phyloP scores from a whole-genome alignment of 1,140 invertebrate species.

The Drosophila pachea region DNA sequence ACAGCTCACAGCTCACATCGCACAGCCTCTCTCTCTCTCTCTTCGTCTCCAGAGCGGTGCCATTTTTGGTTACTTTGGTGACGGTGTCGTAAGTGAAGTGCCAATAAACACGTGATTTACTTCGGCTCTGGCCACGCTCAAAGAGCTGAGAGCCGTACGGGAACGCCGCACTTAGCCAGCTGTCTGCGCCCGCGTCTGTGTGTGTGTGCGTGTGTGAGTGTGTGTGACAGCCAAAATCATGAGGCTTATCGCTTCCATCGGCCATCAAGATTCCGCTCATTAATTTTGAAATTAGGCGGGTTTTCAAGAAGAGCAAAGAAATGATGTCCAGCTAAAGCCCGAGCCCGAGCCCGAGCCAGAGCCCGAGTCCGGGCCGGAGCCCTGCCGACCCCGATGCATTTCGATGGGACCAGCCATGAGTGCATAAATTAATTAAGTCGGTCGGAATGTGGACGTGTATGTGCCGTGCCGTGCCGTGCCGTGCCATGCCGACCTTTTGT shows the following conservation, averaged over 20 bases:
- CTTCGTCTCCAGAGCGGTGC: slow-evolving; percentile 52
- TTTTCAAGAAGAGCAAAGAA: slow-evolving; percentile 69
- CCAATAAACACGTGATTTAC: slow-evolving; percentile 75
- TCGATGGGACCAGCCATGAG: slow-evolving; percentile 66
- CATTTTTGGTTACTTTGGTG: slow-evolving; percentile 72
- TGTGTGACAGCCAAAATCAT: slow-evolving; percentile 69
- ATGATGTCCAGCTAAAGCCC: slow-evolving; percentile 65
- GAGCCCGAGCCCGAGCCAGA: no score
- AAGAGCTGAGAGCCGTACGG: slow-evolving; percentile 36
- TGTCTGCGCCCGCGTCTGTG: background rate
- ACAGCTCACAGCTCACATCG: slow-evolving; percentile 27
- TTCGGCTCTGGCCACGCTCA: slow-evolving; percentile 51
- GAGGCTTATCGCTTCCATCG: slow-evolving; percentile 74
- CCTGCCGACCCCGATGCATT: slow-evolving; percentile 48
- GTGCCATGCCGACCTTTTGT: slow-evolving; percentile 77
- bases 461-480: slow-evolving; percentile 56
- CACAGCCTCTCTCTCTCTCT: slow-evolving; percentile 11
- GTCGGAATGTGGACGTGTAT: slow-evolving; percentile 76
- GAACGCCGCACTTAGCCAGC: slow-evolving; percentile 38
- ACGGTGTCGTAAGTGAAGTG: slow-evolving; percentile 76
- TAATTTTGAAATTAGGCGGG: slow-evolving; percentile 79
- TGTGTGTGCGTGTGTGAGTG: slow-evolving; percentile 26
- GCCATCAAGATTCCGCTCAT: slow-evolving; percentile 79
- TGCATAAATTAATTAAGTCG: slow-evolving; percentile 79
- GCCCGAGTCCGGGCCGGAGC: no score